Base-by-base conservation (phyloP, 2,888 invertebrate species). In the Heterodera filipjevi region DNA sequence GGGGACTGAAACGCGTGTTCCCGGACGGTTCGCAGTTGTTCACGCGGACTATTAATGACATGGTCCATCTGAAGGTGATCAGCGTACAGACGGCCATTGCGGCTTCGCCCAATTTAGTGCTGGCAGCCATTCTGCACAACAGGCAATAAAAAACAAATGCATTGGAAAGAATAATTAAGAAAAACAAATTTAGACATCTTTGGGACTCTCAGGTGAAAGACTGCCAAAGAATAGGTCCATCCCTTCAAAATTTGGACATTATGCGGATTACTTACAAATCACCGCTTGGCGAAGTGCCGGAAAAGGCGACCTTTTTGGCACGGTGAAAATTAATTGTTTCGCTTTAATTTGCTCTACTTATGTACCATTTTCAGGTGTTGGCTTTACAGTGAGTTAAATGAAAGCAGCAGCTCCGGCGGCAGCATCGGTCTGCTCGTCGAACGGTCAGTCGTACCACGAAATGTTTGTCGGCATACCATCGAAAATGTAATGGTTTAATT, bases 21-120 rank as follows among this genome's bases (percentile, higher is more conserved):
- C 53, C 79, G 27, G 79, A 79, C 32, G 79, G 79, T 0, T 59
- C 79, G 22, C 79, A 77, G 6, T 46, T 78, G 46, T 78, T 59
- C 76, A 66, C 53, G 32, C 64, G 59, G 33, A 49, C 59, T n/a
- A 39, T 77, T n/a, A 77, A 76, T 35, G 79, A 79, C 46, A 72
- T 66, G 66, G 49, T 77, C 12, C 79, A 68, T 30, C 19, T 79
- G 30, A 53, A 66, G 46, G 30, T 39, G 49, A 66, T 79, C 66
- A 30, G 59, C 46, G 72, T 78, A 2, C 79, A 77, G 53, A 77
- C 66, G 35, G 39, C 33, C 33, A 66, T 78, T 27, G 64, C 79
- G 30, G 72, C 76, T 27, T 79, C 59, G 3, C 76, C 46, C 66
- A 78, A 77, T 59, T 46, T 71, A 44, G 46, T 79, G 33, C 30